Base-by-base conservation (phyloP, 2,797 vertebrate species). In the Okamejei kenojei region DNA sequence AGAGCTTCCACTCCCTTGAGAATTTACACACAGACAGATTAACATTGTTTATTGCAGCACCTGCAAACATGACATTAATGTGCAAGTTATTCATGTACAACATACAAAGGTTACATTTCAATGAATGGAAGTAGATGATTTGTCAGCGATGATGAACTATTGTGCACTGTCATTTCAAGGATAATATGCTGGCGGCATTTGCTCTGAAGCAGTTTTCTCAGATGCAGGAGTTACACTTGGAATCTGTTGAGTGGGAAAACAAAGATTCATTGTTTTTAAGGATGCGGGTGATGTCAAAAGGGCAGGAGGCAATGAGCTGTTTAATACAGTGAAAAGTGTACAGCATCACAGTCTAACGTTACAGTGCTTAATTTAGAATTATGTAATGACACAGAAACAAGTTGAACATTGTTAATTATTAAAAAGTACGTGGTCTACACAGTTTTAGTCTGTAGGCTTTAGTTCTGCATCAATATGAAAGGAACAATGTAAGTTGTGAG, bases 161-260 rank as follows among this genome's bases (percentile, higher is more conserved):
- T 76, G 23, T 29, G 4, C 90, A 74, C 73, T 54, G 35, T 54
- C 90, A 94, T 94, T 32, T 99, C 95, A 99, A 54, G 97, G 98
- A 29, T 97, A 97, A 90, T 99, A 99, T 29, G 98, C 98, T 82
- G 98, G 98, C 94, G 98, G 98, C 93, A 95, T 95, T 0, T 95
- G 95, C 23, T 96, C 97, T 71, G 95, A 94, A 79, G 96, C 95
- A 93, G 98, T 95, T 96, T 98, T 99, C 93, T 99, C 98, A 93
- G 99, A 99, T 93, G 98, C 97, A 93, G 98, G 98, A 93, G 98
- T 98, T 93, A 98, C 98, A 81, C 97, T 97, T 2, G 98, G 97
- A 93, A 97, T 94, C 99, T 99, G 23, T 91, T 92, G 93, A 86
- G 4, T 73, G 93, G 94, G 21, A 29, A 96, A 94, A 95, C 93